Evolutionary conservation across 30 jellyfish, hydroid and myxozoan species (phyloP), one percentile per base, ranked within the genome.

Genomic region (Pelagia noctiluca): DNA sequence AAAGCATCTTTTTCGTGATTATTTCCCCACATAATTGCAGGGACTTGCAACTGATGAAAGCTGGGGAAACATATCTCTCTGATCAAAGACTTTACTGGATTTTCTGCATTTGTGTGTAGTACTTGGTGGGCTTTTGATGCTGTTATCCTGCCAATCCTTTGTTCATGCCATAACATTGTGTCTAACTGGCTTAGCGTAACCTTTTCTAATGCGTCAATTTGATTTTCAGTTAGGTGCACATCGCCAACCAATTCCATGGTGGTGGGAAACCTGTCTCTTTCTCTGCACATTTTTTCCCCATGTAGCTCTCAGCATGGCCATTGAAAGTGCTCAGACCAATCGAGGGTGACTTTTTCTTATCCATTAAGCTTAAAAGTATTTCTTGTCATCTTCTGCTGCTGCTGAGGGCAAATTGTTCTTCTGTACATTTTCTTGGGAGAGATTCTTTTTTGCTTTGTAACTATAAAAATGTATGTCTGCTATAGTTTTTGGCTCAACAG

Each of bases 261-360:
- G n/a, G n/a, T n/a, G n/a, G n/a, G n/a, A n/a, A n/a, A n/a, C n/a
- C n/a, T n/a, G n/a, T n/a, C n/a, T n/a, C n/a, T n/a, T n/a, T n/a
- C n/a, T n/a, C n/a, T n/a, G n/a, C n/a, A n/a, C n/a, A n/a, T n/a
- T n/a, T n/a, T n/a, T n/a, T n/a, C n/a, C n/a, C n/a, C n/a, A n/a
- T n/a, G n/a, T n/a, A n/a, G n/a, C n/a, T 68, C n/a, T 42, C 26
- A 13, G 82, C 50, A 71, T 34, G 37, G 78, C 38, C 72, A 60
- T 22, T 26, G 35, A 60, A 60, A n/a, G 72, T 26, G 35, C 72
- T 60, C 35, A 60, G 72, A 60, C 10, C 72, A 60, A 60, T 26
- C 10, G 72, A 26, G 72, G 30, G 72, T 42, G 57, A 42, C 57
- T 60, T 60, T 26, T 60, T 22, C 72, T 60, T 60, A 42, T 42